Evolutionary conservation across 2,888 invertebrate species (phyloP).

Genomic region (Mimachlamys varia): DNA sequence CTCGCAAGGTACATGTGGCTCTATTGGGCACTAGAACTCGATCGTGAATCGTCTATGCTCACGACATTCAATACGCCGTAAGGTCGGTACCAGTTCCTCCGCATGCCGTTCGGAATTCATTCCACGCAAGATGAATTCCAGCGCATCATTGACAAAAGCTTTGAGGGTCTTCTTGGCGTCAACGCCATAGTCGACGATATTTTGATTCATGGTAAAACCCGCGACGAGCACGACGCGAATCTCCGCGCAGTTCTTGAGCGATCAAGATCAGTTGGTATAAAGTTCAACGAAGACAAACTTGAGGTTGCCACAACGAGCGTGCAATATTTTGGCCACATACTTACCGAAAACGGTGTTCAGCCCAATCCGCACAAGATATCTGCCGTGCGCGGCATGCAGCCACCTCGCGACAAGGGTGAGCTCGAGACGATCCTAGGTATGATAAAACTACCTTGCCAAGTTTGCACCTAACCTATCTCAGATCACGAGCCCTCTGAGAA

Average conservation of each 20-base stretch:
- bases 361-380: slow-evolving; percentile 50
- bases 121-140: slow-evolving; percentile 57
- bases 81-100: slow-evolving; percentile 47
- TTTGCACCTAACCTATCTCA: slow-evolving; percentile 52
- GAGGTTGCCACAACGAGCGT: slow-evolving; percentile 49
- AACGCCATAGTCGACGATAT: slow-evolving; percentile 54
- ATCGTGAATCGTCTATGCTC: slow-evolving; percentile 42
- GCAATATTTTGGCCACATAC: slow-evolving; percentile 54
- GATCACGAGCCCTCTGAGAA: slow-evolving; percentile 46
- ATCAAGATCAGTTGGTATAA: slow-evolving; percentile 45
- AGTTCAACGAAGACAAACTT: slow-evolving; percentile 51
- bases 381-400: slow-evolving; percentile 46
- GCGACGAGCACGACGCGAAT: slow-evolving; percentile 57
- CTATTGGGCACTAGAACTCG: slow-evolving; percentile 57
- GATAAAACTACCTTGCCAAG: slow-evolving; percentile 51
- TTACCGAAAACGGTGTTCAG: slow-evolving; percentile 46
- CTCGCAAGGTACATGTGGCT: slow-evolving; percentile 28
- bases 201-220: slow-evolving; percentile 46
- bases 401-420: slow-evolving; percentile 37
- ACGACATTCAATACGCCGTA: slow-evolving; percentile 54
- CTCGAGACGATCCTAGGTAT: slow-evolving; percentile 49
- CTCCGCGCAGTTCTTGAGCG: slow-evolving; percentile 49
- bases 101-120: slow-evolving; percentile 59
- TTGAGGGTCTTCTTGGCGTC: slow-evolving; percentile 51
- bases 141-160: slow-evolving; percentile 50